Conservation (phyloP, 2,797 vertebrate genomes). For the Mormyrops attenuatus region DNA sequence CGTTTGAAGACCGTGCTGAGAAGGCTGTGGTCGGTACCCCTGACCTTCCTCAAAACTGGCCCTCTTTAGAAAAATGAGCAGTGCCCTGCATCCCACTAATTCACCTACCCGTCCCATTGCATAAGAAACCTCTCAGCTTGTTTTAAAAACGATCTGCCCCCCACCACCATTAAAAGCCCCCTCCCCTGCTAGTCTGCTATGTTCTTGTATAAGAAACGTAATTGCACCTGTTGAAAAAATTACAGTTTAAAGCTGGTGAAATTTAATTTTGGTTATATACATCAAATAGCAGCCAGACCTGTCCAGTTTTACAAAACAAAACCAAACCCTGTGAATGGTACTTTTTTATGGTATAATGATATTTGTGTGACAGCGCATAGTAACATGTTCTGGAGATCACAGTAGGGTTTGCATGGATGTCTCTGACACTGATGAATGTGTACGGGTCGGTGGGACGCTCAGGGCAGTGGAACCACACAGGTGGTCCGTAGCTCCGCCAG, state of each 20-base stretch:
- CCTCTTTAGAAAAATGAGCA: not conserved
- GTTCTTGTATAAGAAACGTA: conserved; percentile 38
- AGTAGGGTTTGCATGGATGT: conserved; percentile 9
- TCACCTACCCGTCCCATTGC: not conserved
- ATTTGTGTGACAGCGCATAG: conserved; percentile 17
- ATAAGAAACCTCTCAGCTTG: conserved; percentile 10
- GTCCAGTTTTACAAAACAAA: conserved; percentile 18
- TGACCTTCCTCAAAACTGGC: not conserved
- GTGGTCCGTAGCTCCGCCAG: conserved; percentile 28
- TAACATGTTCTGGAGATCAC: conserved; percentile 16
- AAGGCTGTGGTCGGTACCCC: conserved; percentile 7
- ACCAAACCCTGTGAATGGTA: not conserved
- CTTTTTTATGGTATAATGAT: conserved; percentile 12
- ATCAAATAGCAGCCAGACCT: conserved; percentile 41
- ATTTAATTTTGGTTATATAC: conserved; percentile 49
- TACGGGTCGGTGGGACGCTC: conserved; percentile 42
- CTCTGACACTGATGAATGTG: conserved; percentile 46
- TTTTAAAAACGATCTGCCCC: conserved; percentile 11
- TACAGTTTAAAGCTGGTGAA: conserved; percentile 60
- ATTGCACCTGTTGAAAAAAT: conserved; percentile 43
- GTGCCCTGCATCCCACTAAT: conserved; percentile 1
- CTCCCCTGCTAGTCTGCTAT: conserved; percentile 33
- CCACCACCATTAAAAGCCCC: conserved; percentile 25
- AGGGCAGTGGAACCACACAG: conserved; percentile 31
- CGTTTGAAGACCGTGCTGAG: conserved; percentile 29